phyloP scores from a whole-genome alignment of 2,888 invertebrate species.

The Geotrupes spiniger region DNA sequence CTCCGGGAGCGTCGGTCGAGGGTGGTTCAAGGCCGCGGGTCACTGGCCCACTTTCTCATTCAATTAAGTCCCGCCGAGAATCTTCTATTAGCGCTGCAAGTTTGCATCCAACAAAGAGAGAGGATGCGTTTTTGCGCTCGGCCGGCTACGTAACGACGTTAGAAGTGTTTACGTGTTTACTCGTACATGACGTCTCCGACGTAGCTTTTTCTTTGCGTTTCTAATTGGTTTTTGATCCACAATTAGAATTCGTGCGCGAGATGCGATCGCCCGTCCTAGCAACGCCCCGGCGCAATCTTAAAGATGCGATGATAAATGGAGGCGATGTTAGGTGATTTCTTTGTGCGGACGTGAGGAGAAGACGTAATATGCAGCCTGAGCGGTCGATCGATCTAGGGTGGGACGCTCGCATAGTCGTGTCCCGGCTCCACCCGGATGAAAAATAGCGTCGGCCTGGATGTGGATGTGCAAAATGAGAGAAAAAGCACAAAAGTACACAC shows the following conservation, averaged over 20 bases:
- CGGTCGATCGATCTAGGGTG: slow-evolving; percentile 39
- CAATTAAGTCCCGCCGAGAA: slow-evolving; percentile 27
- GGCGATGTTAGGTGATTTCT: slow-evolving; percentile 45
- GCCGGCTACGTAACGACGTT: not conserved
- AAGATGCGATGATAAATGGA: slow-evolving; percentile 42
- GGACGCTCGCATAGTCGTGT: slow-evolving; percentile 22
- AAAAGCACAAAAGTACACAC: slow-evolving; percentile 48
- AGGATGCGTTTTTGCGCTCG: not conserved
- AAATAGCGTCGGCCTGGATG: slow-evolving; percentile 46
- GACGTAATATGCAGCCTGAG: slow-evolving; percentile 39
- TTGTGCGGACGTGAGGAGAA: slow-evolving; percentile 46
- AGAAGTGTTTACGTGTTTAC: not conserved
- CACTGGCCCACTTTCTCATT: slow-evolving; percentile 42
- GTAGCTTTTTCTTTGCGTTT: not conserved
- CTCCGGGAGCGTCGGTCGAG: slow-evolving; percentile 48
- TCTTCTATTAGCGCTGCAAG: slow-evolving; percentile 19
- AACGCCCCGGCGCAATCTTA: slow-evolving; percentile 13
- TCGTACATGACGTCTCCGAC: slow-evolving; percentile 4
- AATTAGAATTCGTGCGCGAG: too few relatives aligned
- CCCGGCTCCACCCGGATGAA: slow-evolving; percentile 49
- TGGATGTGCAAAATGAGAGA: slow-evolving; percentile 43
- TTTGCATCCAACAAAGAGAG: not conserved
- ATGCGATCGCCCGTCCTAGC: slow-evolving; percentile 6
- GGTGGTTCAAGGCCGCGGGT: slow-evolving; percentile 38
- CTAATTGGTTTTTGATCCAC: not conserved